A percentile compares a stretch with the other conserved stretches of the same genome.
Conservation (phyloP, 1,140 invertebrate species). For the Scylla paramamosain region DNA sequence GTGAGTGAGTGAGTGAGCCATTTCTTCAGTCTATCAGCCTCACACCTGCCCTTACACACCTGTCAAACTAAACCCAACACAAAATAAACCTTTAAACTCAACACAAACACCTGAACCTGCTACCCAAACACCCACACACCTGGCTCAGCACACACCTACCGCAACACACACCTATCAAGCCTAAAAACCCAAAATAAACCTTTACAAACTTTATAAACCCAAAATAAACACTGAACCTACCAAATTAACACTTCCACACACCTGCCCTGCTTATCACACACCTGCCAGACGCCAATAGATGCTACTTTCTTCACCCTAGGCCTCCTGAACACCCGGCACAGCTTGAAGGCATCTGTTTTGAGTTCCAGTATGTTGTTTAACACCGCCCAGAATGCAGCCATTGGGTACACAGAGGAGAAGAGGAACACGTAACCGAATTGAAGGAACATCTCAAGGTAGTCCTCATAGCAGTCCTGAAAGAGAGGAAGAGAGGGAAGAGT, state of each 20-base stretch:
- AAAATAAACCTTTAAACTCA: no score
- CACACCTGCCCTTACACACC: no score
- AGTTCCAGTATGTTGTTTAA: conserved; percentile 97
- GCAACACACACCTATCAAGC: no score
- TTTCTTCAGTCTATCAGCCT: no score
- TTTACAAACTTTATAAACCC: no score
- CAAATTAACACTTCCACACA: no score
- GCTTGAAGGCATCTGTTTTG: conserved; percentile 96
- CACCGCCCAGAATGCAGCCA: conserved; percentile 95
- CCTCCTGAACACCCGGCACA: conserved; percentile 95
- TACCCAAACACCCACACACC: no score
- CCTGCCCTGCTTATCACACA: conserved; percentile 79
- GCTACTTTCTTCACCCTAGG: conserved; percentile 95
- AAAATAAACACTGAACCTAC: no score
- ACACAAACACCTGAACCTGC: no score
- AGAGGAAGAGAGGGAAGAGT: not conserved
- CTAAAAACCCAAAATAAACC: no score
- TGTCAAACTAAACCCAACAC: no score
- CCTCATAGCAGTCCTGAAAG: conserved; percentile 93
- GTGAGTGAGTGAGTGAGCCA: no score
- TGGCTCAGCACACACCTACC: conserved; percentile 88
- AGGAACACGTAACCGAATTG: conserved; percentile 97
- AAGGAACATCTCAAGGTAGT: conserved; percentile 98
- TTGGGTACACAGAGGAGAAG: conserved; percentile 97
- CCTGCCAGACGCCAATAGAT: conserved; percentile 98